These are phyloP conservation scores for Baryphthengus martii DNA, from an alignment of 2,113 vertebrate genomes.

Conservation along the genomic window DNA sequence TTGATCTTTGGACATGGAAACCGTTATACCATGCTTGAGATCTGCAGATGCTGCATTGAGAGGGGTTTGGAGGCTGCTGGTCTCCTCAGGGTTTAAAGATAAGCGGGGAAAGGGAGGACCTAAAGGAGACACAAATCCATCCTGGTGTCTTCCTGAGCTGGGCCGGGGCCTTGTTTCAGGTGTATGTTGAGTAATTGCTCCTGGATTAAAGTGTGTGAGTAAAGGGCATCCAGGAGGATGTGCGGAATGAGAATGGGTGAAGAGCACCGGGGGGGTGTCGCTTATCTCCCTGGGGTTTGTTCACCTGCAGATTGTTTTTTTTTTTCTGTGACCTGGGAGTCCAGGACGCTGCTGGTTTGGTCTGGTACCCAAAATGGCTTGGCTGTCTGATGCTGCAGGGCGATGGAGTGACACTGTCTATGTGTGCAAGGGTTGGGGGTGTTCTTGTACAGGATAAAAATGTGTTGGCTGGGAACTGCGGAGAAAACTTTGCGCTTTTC, in stretches of 20 bases:
- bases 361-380: fast-evolving
- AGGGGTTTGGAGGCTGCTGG: not conserved
- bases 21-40: not conserved
- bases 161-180: not conserved
- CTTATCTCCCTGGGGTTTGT: not conserved
- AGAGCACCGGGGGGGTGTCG: not conserved
- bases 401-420: fast-evolving
- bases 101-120: not conserved
- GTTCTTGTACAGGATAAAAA: not conserved
- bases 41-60: not conserved
- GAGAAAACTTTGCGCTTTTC: not conserved
- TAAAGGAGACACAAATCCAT: not conserved
- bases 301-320: not conserved
- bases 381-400: not conserved
- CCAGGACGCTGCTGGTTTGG: fast-evolving
- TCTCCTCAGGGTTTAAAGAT: not conserved
- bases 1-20: not conserved
- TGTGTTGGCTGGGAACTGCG: not conserved
- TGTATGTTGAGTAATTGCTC: not conserved
- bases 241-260: not conserved
- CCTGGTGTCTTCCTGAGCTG: not conserved
- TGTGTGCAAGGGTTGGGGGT: fast-evolving
- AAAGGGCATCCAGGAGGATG: not conserved
- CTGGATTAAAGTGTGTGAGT: not conserved
- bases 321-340: not conserved